Percentiles rank a stretch among this genome's conserved stretches.
Evolutionary conservation across 2,113 vertebrate species (phyloP).

Genomic region (Lipophrys pholis): DNA sequence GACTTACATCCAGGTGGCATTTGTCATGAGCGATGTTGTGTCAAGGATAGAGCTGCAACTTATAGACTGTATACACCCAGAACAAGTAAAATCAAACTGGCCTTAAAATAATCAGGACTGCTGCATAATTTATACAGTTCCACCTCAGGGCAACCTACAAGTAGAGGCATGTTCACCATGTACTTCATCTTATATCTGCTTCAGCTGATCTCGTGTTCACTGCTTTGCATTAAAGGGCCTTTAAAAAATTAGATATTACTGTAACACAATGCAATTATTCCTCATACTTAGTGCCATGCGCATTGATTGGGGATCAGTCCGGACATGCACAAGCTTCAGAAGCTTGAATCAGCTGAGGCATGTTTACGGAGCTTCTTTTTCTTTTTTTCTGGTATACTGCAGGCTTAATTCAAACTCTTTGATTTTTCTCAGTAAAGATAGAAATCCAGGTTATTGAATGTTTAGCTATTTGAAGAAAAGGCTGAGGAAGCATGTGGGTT

Average conservation of each 20-base stretch:
- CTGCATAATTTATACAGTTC: not conserved
- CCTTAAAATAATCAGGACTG: conserved; percentile 1
- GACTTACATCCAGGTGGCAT: too few species aligned
- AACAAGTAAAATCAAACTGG: not conserved
- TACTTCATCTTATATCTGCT: not conserved
- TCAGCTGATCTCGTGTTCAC: not conserved
- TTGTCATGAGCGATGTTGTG: not conserved
- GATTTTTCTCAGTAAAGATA: not conserved
- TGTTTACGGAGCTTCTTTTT: too few species aligned
- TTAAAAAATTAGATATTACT: not conserved
- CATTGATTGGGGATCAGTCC: conserved; percentile 47
- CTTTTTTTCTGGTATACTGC: not conserved
- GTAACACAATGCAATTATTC: conserved; percentile 12
- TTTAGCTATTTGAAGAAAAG: not conserved
- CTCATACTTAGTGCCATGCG: conserved; percentile 1
- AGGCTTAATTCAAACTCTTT: not conserved
- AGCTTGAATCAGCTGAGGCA: not conserved
- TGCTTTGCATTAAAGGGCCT: too few species aligned
- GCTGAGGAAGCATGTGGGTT: too few species aligned
- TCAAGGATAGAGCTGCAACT: not conserved
- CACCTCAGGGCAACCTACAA: not conserved
- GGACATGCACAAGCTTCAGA: not conserved
- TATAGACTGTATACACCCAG: not conserved
- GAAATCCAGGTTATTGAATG: not conserved
- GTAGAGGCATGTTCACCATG: not conserved